Base-by-base conservation (phyloP, 1,140 invertebrate species). In the Pseudomyrmex flavicornis region DNA sequence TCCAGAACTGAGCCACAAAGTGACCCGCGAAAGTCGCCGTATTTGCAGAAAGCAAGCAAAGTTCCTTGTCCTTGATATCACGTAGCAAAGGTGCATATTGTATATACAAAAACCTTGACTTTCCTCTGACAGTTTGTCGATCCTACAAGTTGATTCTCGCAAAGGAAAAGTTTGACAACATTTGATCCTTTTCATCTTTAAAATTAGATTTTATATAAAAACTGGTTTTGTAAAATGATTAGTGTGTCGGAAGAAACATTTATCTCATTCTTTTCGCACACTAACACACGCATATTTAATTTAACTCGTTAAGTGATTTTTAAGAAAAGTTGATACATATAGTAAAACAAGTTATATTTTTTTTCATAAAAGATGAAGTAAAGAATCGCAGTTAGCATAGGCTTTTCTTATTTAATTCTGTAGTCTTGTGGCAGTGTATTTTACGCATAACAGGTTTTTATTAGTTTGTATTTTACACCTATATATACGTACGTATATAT, bases 391-490 rank as follows among this genome's bases (percentile, higher is more conserved):
- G 44, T 46, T 59, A 7, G 22, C 13, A 35, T 59, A 44, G 69
- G 52, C 10, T 17, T 56, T 72, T 1, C 12, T 48, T 68, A 54
- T 73, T 66, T 74, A 63, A 54, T 63, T 73, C 52, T 77, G 59
- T 69, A 83, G 26, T 87, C 17, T 56, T 74, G 63, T 90, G 88
- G 88, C 88, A 90, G 88, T 90, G 88, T 83, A 56, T 85, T 35
- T 35, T 90, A 89, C 59, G 74, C 59, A 85, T 89, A 87, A 80
- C 80, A 79, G 79, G 80, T 87, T 87, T 82, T 83, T 22, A 59
- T 83, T 86, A 85, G 59, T 84, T 52, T 86, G 87, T 89, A 89
- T 87, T 50, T 90, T 90, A 89, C 79, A 87, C 52, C 58, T 88
- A 89, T 89, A 89, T 63, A 84, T 87, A 85, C 89, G 35, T 35